Evolutionary conservation across 2,113 vertebrate genomes (phyloP), one percentile per base, ranked within the genome.

Genomic region (Embiotoca jacksoni): DNA sequence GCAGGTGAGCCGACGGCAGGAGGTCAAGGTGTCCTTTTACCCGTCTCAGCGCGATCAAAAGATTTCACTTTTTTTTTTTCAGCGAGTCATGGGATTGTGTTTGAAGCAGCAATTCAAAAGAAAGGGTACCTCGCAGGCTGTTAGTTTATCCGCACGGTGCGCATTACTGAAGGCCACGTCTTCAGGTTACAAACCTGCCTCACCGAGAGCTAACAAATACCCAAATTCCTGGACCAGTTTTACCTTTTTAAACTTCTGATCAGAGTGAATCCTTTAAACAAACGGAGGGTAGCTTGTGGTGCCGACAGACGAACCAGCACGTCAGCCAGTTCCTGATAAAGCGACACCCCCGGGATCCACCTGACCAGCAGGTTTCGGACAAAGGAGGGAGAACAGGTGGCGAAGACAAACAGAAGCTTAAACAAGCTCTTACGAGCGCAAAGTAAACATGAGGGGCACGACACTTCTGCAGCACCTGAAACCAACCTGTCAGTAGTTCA

Each of bases 1-100:
- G 87, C 97, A 99, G 97, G 98, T 99, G 81, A 84, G 84, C 92
- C 13, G 5, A 32, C 23, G 7, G 9, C 5, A 10, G 11, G 41
- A 33, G 14, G 23, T 7, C 1, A 0, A 5, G 35, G 33, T 50
- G 3, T 37, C 37, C 37, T 37, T 37, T 7, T 37, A 7, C 37
- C 7, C 7, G 4, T 5, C 37, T 37, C 37, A 37, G 37, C 7
- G 37, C 7, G 37, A 37, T 37, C 44, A 2, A 3, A 9, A 11
- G 44, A 23, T 23, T 23, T 47, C 44, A 4, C 37, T 37, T 37
- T 7, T 2, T 10, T 10, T 41, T 41, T 10, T 2, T 41, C 39
- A 41, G 39, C 1, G 39, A 44, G 41, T 44, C 41, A 44, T 2
- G 10, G 10, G 41, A 44, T 44, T 44, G 39, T 41, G 39, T 41